These are phyloP conservation scores for Podiceps cristatus DNA, from an alignment of 2,113 vertebrate species.

Conservation along the genomic window DNA sequence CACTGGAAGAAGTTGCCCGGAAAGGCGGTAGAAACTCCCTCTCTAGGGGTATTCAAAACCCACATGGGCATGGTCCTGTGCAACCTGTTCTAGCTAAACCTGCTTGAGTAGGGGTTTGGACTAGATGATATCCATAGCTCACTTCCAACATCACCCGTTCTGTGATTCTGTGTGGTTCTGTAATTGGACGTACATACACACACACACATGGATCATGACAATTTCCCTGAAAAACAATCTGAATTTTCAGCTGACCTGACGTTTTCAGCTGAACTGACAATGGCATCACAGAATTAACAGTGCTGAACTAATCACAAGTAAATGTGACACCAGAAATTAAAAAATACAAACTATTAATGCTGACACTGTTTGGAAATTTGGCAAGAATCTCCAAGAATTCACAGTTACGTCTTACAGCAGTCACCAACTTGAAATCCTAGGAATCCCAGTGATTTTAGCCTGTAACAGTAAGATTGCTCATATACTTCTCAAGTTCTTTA, in stretches of 20 bases:
- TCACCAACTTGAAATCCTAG: neutral
- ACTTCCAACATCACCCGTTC: too few species aligned
- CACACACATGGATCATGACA: neutral
- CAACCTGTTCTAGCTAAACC: too few species aligned
- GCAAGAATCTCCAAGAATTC: neutral
- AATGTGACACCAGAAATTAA: neutral
- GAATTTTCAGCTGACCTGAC: neutral
- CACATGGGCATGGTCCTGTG: too few species aligned
- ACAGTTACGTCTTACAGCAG: neutral
- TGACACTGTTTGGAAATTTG: neutral
- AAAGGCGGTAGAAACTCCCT: too few species aligned
- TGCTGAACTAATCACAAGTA: neutral
- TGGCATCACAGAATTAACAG: neutral
- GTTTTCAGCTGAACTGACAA: neutral
- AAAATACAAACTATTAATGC: neutral
- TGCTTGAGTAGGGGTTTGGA: too few species aligned
- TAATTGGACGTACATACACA: neutral
- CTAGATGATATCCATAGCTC: too few species aligned
- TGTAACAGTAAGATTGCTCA: neutral
- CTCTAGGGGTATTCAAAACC: too few species aligned
- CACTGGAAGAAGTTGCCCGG: too few species aligned
- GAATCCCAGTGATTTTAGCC: neutral
- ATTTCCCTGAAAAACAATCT: neutral
- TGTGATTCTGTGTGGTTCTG: too few species aligned
- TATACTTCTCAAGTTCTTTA: neutral